phyloP scores from a whole-genome alignment of 2,113 vertebrate species.

The Budorcas taxicolor region DNA sequence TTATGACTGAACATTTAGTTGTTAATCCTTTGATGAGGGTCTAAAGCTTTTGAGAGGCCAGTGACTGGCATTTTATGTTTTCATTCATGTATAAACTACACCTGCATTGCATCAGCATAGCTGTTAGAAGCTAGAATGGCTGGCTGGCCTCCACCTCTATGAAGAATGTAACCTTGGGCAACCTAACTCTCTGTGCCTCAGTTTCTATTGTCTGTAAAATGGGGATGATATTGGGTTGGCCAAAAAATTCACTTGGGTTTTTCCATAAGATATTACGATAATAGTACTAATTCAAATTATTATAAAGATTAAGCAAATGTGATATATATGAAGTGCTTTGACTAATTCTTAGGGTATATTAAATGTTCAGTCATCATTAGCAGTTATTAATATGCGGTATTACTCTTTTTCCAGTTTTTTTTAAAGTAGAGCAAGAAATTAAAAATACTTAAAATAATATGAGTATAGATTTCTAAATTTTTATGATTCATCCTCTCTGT shows the following conservation, averaged over 20 bases:
- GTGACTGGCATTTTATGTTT: background rate
- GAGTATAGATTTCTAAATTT: background rate
- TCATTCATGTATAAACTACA: background rate
- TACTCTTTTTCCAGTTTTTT: background rate
- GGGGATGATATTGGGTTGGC: background rate
- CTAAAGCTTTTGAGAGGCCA: background rate
- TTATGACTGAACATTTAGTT: background rate
- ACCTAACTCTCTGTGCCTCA: background rate
- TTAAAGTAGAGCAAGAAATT: background rate
- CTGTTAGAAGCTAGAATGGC: background rate
- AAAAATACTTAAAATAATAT: constrained; percentile 22
- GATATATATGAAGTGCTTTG: background rate
- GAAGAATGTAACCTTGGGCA: background rate
- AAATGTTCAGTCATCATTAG: background rate
- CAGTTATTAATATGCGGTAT: background rate
- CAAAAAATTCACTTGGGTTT: background rate
- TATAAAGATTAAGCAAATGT: constrained; percentile 3
- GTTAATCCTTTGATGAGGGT: background rate
- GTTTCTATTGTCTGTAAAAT: background rate
- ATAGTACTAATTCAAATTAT: background rate
- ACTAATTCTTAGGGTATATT: background rate
- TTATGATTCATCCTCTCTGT: background rate
- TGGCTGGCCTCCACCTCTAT: background rate
- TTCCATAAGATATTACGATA: background rate
- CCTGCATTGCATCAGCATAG: background rate